Evolutionary conservation across 2,888 invertebrate species (phyloP).

Genomic region (Gastracanthus pulcherrimus): DNA sequence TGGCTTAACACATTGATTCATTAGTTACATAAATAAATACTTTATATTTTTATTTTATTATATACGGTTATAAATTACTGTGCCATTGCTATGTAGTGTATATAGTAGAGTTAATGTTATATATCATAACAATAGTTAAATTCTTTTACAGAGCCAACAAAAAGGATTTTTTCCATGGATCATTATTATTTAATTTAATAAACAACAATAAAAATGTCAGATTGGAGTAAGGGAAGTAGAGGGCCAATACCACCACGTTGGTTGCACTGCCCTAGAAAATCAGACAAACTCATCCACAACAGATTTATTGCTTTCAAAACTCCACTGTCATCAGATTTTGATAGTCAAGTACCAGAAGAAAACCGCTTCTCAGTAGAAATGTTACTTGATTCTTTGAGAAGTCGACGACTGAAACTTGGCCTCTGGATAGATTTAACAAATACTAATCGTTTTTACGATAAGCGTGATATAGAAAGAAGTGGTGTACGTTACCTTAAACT

Average conservation of each 20-base stretch:
- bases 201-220: slow-evolving; percentile 63
- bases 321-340: slow-evolving; percentile 90
- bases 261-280: slow-evolving; percentile 92
- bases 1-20: not conserved
- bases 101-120: not conserved
- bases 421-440: slow-evolving; percentile 98
- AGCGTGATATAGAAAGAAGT: slow-evolving; percentile 85
- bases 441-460: slow-evolving; percentile 94
- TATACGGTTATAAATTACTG: not conserved
- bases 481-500: slow-evolving; percentile 89
- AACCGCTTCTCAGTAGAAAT: slow-evolving; percentile 92
- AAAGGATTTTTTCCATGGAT: slow-evolving; percentile 21
- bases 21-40: not conserved
- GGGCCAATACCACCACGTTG: slow-evolving; percentile 90
- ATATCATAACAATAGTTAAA: not conserved
- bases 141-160: slow-evolving; percentile 21
- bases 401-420: slow-evolving; percentile 91
- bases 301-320: slow-evolving; percentile 98
- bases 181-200: not conserved
- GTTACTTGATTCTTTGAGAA: slow-evolving; percentile 89
- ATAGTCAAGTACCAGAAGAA: slow-evolving; percentile 90
- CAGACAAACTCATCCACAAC: slow-evolving; percentile 84
- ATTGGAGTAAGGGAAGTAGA: slow-evolving; percentile 61
- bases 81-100: not conserved
- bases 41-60: not conserved